phyloP scores from a whole-genome alignment of 2,888 invertebrate genomes.

The Diarsia dahlii region DNA sequence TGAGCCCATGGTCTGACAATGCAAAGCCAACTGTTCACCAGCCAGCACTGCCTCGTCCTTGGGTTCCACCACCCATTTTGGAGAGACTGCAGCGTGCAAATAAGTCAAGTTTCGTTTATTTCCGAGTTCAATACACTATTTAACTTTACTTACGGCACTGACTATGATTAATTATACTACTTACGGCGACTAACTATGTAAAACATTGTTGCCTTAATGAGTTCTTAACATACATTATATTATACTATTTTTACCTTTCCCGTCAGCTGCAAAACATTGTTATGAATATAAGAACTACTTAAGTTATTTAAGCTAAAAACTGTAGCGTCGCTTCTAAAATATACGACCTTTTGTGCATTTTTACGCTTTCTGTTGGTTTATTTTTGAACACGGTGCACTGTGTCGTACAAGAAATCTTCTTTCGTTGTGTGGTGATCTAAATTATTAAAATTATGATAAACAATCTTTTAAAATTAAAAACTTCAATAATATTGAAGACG shows the following conservation, averaged over 20 bases:
- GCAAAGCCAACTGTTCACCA: conserved; percentile 92
- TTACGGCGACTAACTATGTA: conserved; percentile 13
- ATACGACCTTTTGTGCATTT: background rate
- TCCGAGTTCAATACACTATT: conserved; percentile 15
- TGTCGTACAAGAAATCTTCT: background rate
- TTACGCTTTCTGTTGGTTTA: conserved; percentile 6
- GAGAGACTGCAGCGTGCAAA: conserved; percentile 92
- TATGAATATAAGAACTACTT: conserved; percentile 50
- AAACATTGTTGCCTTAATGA: conserved; percentile 32
- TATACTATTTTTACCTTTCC: conserved; percentile 57
- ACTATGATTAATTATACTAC: conserved; percentile 22
- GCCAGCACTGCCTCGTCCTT: conserved; percentile 93
- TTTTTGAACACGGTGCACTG: background rate
- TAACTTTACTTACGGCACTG: background rate
- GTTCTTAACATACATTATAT: conserved; percentile 39
- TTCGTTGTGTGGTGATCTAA: background rate
- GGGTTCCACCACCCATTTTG: conserved; percentile 94
- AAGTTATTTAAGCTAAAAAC: conserved; percentile 29
- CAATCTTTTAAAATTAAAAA: too few relatives aligned
- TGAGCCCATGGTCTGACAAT: conserved; percentile 94
- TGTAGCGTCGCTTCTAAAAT: conserved; percentile 15
- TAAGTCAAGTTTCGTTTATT: conserved; percentile 39
- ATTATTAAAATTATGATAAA: too few relatives aligned
- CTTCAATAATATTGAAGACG: background rate
- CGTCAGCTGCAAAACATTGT: conserved; percentile 58